Evolutionary conservation across 1,140 invertebrate species (phyloP).

Genomic region (Drosophila setifemur): DNA sequence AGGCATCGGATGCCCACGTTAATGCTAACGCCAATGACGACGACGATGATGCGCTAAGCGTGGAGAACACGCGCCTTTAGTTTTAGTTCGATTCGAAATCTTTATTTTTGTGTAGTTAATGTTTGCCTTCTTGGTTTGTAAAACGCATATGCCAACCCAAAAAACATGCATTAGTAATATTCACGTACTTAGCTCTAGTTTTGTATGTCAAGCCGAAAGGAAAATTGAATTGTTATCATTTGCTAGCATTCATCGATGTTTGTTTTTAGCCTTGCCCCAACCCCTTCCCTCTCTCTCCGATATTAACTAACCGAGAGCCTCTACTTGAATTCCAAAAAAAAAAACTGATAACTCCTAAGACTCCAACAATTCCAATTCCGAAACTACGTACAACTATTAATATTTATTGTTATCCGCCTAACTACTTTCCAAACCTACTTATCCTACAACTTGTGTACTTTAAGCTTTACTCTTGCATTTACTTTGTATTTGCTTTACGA

Average conservation of each 20-base stretch:
- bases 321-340: slow-evolving; percentile 42
- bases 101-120: slow-evolving; percentile 44
- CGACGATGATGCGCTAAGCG: slow-evolving; percentile 75
- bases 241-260: slow-evolving; percentile 33
- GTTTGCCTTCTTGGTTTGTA: slow-evolving; percentile 35
- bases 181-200: slow-evolving; percentile 63
- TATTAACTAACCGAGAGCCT: slow-evolving; percentile 41
- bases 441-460: slow-evolving; percentile 1
- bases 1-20: background rate
- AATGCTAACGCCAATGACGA: background rate
- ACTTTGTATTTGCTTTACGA: slow-evolving; percentile 16
- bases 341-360: slow-evolving; percentile 66
- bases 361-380: slow-evolving; percentile 60
- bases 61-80: slow-evolving; percentile 80
- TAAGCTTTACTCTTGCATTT: slow-evolving; percentile 34
- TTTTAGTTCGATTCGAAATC: slow-evolving; percentile 46
- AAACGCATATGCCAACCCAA: slow-evolving; percentile 46
- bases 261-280: slow-evolving; percentile 15
- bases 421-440: slow-evolving; percentile 11
- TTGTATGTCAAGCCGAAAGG: slow-evolving; percentile 8
- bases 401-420: slow-evolving; percentile 47
- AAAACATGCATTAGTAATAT: slow-evolving; percentile 32
- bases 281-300: slow-evolving; percentile 38
- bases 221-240: slow-evolving; percentile 25
- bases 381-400: slow-evolving; percentile 62